These are phyloP conservation scores for Illadopsis cleaveri DNA, from an alignment of 2,113 vertebrate species.

Conservation along the genomic window DNA sequence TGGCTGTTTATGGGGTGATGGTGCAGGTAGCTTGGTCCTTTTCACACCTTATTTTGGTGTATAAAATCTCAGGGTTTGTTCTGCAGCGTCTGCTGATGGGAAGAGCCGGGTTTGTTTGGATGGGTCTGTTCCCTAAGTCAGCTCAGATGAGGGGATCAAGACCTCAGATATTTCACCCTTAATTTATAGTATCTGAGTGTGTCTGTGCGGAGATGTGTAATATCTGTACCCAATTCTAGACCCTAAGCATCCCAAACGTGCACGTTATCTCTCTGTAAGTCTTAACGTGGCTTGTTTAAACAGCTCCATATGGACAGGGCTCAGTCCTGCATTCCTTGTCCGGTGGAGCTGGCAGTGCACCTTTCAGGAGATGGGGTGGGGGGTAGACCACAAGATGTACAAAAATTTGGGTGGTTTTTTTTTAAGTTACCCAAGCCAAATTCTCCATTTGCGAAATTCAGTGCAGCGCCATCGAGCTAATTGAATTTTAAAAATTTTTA, in stretches of 20 bases:
- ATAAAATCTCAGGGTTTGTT: background rate
- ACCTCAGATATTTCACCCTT: slow-evolving; percentile 48
- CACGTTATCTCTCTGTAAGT: slow-evolving; percentile 26
- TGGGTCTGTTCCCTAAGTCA: background rate
- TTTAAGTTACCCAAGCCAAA: background rate
- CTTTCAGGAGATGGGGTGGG: background rate
- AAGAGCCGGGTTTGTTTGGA: background rate
- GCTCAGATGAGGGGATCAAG: slow-evolving; percentile 32
- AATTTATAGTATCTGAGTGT: slow-evolving; percentile 26
- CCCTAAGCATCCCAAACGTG: slow-evolving; percentile 45
- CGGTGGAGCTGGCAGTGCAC: background rate
- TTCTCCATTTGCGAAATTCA: background rate
- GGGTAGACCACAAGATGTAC: background rate
- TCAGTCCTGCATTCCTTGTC: slow-evolving; percentile 46
- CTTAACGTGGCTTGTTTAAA: slow-evolving; percentile 44
- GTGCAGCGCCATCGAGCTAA: background rate
- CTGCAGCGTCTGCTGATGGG: background rate
- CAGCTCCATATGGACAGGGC: slow-evolving; percentile 41
- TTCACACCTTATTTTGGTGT: background rate
- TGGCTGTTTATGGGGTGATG: background rate
- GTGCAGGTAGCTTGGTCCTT: background rate
- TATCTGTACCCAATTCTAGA: slow-evolving; percentile 44
- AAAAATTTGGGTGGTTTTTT: accelerated
- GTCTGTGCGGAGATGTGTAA: slow-evolving; percentile 3
- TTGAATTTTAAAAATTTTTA: too few species aligned